A percentile compares a stretch with the other conserved stretches of the same genome.
These are phyloP conservation scores for Zeus faber DNA, from an alignment of 2,113 vertebrate genomes.

Conservation along the genomic window DNA sequence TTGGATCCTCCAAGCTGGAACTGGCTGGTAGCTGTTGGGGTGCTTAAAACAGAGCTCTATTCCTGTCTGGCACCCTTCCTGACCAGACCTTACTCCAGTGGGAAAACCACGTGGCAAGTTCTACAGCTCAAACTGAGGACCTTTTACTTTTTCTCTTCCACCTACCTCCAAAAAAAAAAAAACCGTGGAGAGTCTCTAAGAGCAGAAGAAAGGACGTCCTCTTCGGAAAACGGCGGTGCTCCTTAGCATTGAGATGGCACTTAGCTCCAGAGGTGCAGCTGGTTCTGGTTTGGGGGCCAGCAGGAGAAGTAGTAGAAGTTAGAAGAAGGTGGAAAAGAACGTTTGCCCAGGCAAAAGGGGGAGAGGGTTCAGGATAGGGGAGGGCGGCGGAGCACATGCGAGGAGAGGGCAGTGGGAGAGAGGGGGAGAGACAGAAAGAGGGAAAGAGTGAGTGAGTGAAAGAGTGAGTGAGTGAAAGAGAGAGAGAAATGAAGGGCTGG, in stretches of 20 bases:
- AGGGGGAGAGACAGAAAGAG: slow-evolving; percentile 28
- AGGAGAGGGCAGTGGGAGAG: slow-evolving; percentile 24
- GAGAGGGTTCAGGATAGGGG: slow-evolving; percentile 4
- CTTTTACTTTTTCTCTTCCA: no score
- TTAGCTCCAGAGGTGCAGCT: slow-evolving; percentile 14
- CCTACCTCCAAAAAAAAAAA: slow-evolving; percentile 52
- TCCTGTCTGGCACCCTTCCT: slow-evolving; percentile 19
- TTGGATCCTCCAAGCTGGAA: background rate
- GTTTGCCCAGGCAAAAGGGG: slow-evolving; percentile 26
- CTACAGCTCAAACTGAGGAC: slow-evolving; percentile 20
- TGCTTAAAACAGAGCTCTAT: background rate
- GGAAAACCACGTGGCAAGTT: slow-evolving; percentile 35
- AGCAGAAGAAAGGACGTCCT: slow-evolving; percentile 23
- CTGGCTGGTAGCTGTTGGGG: background rate
- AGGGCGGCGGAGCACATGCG: slow-evolving; percentile 17
- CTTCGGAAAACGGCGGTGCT: background rate
- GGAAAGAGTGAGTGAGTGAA: slow-evolving; percentile 22
- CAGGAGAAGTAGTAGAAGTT: background rate
- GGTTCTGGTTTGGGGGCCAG: slow-evolving; percentile 34
- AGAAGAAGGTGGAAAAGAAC: background rate
- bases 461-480: slow-evolving; percentile 27
- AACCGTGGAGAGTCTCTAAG: slow-evolving; percentile 11
- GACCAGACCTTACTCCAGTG: slow-evolving; percentile 28
- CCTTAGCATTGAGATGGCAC: slow-evolving; percentile 14
- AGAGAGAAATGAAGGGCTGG: slow-evolving; percentile 45